These are phyloP conservation scores for Lasiurus cinereus DNA, from an alignment of 2,113 vertebrate species.

Conservation along the genomic window DNA sequence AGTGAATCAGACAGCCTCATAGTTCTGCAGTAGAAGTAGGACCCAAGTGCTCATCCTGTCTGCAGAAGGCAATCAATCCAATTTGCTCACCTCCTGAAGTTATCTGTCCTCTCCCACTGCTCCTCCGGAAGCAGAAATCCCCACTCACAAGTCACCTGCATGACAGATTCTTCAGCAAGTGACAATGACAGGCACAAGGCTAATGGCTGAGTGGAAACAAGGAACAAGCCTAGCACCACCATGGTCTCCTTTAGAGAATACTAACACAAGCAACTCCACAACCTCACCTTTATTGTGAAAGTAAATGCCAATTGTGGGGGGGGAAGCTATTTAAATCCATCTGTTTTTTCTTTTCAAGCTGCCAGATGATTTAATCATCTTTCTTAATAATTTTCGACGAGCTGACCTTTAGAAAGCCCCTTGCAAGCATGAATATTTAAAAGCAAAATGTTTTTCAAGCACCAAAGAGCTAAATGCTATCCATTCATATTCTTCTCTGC, in stretches of 20 bases:
- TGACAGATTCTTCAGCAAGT: constrained; percentile 84
- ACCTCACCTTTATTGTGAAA: constrained; percentile 2
- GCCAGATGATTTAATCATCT: constrained; percentile 66
- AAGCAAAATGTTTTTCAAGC: constrained; percentile 56
- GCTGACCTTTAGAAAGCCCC: constrained; percentile 64
- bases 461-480: neutral
- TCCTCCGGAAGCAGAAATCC: constrained; percentile 73
- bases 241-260: constrained; percentile 48
- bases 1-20: constrained; percentile 64
- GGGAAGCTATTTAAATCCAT: neutral
- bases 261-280: constrained; percentile 38
- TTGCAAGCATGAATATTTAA: constrained; percentile 61
- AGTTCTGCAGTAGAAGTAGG: constrained; percentile 50
- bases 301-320: neutral
- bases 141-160: constrained; percentile 58
- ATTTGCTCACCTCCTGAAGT: constrained; percentile 79
- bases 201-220: constrained; percentile 70
- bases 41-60: constrained; percentile 74
- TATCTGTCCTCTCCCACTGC: constrained; percentile 52
- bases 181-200: constrained; percentile 81
- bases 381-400: constrained; percentile 51
- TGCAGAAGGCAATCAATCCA: constrained; percentile 77
- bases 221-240: constrained; percentile 30
- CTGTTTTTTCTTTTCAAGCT: constrained; percentile 59
- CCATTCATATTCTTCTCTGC: constrained; percentile 3